Conservation (phyloP, 2,113 vertebrate species). For the Cygnus buccinator region DNA sequence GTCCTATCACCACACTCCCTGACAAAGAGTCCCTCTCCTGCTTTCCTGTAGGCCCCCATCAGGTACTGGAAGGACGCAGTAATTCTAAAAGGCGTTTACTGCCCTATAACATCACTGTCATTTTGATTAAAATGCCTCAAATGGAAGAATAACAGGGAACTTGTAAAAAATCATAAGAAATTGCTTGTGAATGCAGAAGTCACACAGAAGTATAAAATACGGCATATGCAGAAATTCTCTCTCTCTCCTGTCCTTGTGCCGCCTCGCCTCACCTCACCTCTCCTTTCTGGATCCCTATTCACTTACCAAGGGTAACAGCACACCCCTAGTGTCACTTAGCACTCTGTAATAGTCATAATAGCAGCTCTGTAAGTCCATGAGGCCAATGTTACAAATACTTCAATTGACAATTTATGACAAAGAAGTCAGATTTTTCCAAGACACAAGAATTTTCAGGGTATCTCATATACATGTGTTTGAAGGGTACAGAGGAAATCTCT, state of each 20-base stretch:
- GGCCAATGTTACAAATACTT: too few relatives aligned
- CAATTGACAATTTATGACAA: rapidly evolving
- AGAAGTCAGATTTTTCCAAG: background rate
- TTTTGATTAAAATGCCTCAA: background rate
- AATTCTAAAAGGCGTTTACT: background rate
- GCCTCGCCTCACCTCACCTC: background rate
- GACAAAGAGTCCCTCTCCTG: too few relatives aligned
- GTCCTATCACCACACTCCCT: too few relatives aligned
- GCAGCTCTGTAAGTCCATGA: background rate
- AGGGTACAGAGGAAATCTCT: background rate
- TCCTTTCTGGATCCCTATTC: background rate
- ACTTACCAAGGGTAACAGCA: background rate
- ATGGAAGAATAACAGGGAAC: background rate
- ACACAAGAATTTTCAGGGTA: rapidly evolving
- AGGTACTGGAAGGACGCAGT: too few relatives aligned
- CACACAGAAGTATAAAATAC: background rate
- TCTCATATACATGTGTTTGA: background rate
- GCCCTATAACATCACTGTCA: background rate
- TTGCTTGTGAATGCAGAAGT: background rate
- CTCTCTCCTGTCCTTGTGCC: background rate
- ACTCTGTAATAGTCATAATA: background rate
- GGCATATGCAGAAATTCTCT: background rate
- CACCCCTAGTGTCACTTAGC: too few relatives aligned
- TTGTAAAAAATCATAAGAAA: background rate
- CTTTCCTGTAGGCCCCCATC: too few relatives aligned